Evolutionary conservation across 2,888 invertebrate species (phyloP), one percentile per base, ranked within the genome.

Genomic region (Teleiodes luculella): DNA sequence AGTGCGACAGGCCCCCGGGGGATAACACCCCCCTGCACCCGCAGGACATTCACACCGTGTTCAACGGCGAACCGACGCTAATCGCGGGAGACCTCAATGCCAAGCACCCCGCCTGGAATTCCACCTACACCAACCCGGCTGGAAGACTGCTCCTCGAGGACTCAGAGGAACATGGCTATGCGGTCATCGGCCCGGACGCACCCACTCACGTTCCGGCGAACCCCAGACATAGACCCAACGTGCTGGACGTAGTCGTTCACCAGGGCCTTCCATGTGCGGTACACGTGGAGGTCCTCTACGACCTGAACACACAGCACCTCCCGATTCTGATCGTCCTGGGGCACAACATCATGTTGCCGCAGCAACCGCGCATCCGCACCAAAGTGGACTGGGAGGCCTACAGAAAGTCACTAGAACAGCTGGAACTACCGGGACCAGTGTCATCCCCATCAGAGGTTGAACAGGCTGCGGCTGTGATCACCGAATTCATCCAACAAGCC

Each of bases 31-130:
- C 8, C 1, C 4, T 39, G 16, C 16, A 39, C 16, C 18, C 39
- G 2, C 20, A 1, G 11, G 8, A n/a, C 43, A 10, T 10, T 18
- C 43, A 8, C 13, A 7, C 7, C 10, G 4, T 8, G 20, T 10
- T 16, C 20, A 10, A 10, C 4, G 24, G 24, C 7, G 24, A 2
- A 10, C 56, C 55, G 1, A 51, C 36, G 1, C 14, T 57, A 1
- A 31, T 41, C 0, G 57, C 54, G 0, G 57, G 58, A 2, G 58
- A 59, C n/a, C 54, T 55, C 16, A 58, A 56, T 37, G 59, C n/a
- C 59, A 60, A 24, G 24, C 24, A 24, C 39, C 28, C 55, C 8
- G 57, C 33, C 7, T 61, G 61, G 61, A 55, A 56, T n/a, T 56
- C 57, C 18, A 8, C 3, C 6, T 5, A 24, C 24, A 3, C 3